Base-by-base conservation (phyloP, 2,797 vertebrate genomes). In the Huso huso region DNA sequence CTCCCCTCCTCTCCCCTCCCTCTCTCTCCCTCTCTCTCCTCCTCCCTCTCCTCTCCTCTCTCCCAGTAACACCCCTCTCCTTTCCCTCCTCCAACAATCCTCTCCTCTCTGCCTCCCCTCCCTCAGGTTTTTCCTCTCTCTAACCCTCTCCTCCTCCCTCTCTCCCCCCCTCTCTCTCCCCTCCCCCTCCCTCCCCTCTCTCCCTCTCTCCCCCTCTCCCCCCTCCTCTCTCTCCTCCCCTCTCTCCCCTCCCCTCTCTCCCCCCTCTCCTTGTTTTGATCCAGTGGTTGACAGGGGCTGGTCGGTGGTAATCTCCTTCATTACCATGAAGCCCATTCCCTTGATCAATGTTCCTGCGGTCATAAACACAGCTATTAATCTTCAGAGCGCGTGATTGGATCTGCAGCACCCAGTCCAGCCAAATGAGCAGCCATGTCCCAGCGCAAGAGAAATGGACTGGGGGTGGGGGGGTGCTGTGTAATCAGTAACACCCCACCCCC, bases 181-280 rank as follows among this genome's bases (percentile, higher is more conserved):
- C n/a, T n/a, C n/a, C n/a, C n/a, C n/a, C n/a, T n/a, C n/a, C 86
- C 83, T 86, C 84, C 82, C 85, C 66, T 88, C 70, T 79, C 78
- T 91, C 88, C 90, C 89, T 91, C 88, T n/a, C 87, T 89, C 87
- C 84, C 86, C 70, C 82, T 82, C 86, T 87, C 87, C 87, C 86
- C 83, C 64, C n/a, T 86, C 87, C 85, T 88, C 86, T 83, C n/a
- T 76, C 78, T 86, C 89, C 86, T 73, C 60, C 83, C 89, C 87
- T 86, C 81, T 78, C 81, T 23, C 23, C 23, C 23, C 23, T 23
- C 81, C 78, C 82, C 81, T 89, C 86, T 18, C 66, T 60, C 63
- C 13, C 57, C 8, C 48, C 51, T 51, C 51, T 15, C 12, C 12
- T n/a, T 9, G 52, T 55, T 55, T 55, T 55, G 12, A 55, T 55